These are phyloP conservation scores for Dryobotodes eremita DNA, from an alignment of 2,888 invertebrate genomes.

Conservation along the genomic window DNA sequence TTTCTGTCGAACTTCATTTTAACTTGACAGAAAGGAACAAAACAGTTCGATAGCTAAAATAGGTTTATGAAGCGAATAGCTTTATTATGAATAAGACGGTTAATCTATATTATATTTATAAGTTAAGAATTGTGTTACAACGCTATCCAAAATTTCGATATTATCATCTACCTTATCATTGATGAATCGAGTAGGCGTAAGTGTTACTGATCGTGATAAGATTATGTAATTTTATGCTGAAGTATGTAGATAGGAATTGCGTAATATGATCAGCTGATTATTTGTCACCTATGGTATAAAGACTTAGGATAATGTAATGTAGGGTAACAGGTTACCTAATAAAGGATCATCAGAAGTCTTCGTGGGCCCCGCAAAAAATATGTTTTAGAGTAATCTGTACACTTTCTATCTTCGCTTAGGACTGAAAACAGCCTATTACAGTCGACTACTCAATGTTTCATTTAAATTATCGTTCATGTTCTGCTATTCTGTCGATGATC, in stretches of 20 bases:
- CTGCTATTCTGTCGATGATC: not conserved
- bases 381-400: not conserved
- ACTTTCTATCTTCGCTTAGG: not conserved
- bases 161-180: conserved; percentile 28
- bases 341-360: not conserved
- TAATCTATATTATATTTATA: conserved; percentile 17
- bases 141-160: conserved; percentile 15
- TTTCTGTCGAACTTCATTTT: too few relatives aligned
- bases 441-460: not conserved
- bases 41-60: too few relatives aligned
- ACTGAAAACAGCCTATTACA: too few relatives aligned
- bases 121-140: conserved; percentile 25
- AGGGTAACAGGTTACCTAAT: not conserved
- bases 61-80: too few relatives aligned
- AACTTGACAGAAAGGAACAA: too few relatives aligned
- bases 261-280: conserved; percentile 25
- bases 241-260: conserved; percentile 11
- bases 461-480: not conserved
- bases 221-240: conserved; percentile 39
- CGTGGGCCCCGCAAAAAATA: not conserved
- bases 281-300: not conserved
- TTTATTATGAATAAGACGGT: too few relatives aligned
- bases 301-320: not conserved
- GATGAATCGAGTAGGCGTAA: conserved; percentile 41
- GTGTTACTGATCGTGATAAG: not conserved